phyloP scores from a whole-genome alignment of 2,113 vertebrate genomes.

The Todiramphus saurophagus region DNA sequence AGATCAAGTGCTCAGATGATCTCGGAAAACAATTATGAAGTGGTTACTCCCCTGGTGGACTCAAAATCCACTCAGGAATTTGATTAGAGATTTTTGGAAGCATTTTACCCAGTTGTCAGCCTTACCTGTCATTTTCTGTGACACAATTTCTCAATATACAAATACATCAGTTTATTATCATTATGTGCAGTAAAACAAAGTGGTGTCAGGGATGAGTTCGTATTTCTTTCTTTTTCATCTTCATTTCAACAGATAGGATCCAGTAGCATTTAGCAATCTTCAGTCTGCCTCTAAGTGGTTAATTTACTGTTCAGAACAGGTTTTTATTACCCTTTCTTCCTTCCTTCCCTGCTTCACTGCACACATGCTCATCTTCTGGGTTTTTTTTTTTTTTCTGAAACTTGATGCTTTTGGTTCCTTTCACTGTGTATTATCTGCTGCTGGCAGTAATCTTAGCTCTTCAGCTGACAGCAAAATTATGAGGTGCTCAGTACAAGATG shows the following conservation, averaged over 20 bases:
- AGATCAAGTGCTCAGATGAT: neutral
- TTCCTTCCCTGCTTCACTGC: constrained; percentile 30
- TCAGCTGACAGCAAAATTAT: constrained; percentile 70
- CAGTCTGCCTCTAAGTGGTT: constrained; percentile 34
- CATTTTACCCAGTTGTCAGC: neutral
- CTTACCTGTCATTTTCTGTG: neutral
- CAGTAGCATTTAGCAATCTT: neutral
- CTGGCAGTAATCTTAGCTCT: constrained; percentile 53
- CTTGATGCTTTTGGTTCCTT: constrained; percentile 54
- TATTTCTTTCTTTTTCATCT: neutral
- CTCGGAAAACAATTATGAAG: constrained; percentile 13
- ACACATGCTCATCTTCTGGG: neutral
- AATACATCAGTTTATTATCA: neutral
- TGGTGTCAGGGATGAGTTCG: neutral
- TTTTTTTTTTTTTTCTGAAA: neutral
- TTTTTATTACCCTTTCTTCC: constrained; percentile 42
- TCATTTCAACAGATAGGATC: neutral
- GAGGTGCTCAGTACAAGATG: constrained; percentile 40
- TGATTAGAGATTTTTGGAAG: neutral
- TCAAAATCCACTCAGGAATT: neutral
- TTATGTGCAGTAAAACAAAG: neutral
- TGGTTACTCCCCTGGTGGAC: neutral
- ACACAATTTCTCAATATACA: neutral
- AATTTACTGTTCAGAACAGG: constrained; percentile 47
- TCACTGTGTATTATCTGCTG: constrained; percentile 38